Evolutionary conservation across 2,797 vertebrate species (phyloP).

Genomic region (Acanthurus leucopareius): DNA sequence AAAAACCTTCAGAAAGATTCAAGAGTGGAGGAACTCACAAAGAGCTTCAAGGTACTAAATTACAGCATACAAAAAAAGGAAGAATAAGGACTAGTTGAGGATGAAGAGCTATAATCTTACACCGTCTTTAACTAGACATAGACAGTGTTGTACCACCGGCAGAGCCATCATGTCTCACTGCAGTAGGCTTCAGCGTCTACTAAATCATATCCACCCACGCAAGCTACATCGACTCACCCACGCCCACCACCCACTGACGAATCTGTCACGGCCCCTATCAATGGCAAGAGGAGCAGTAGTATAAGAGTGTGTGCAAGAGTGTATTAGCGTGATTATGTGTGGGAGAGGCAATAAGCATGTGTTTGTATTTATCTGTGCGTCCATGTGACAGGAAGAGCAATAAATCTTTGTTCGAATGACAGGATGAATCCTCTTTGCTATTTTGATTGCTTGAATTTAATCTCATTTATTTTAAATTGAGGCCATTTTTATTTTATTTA

Average conservation of each 20-base stretch:
- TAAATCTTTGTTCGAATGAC: constrained; percentile 34
- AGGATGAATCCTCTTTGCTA: constrained; percentile 43
- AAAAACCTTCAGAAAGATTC: background rate
- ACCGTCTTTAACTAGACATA: constrained; percentile 38
- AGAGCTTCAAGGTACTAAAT: constrained; percentile 10
- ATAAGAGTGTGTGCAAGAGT: background rate
- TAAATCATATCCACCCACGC: constrained; percentile 66
- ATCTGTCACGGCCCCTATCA: constrained; percentile 66
- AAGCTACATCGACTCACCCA: constrained; percentile 53
- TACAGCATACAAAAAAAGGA: constrained; percentile 9
- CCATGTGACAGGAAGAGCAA: constrained; percentile 23
- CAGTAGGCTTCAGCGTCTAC: constrained; percentile 36
- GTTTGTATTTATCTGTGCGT: constrained; percentile 23
- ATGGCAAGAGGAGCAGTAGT: constrained; percentile 9
- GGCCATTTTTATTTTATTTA: background rate
- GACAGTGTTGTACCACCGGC: constrained; percentile 44
- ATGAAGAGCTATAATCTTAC: constrained; percentile 47
- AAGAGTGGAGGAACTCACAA: background rate
- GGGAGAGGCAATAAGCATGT: constrained; percentile 14
- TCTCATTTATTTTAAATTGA: constrained; percentile 41
- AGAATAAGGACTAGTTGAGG: constrained; percentile 36
- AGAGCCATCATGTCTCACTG: constrained; percentile 34
- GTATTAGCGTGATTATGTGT: background rate
- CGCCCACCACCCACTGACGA: constrained; percentile 59
- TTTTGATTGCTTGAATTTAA: constrained; percentile 46